These are phyloP conservation scores for Acanthurus tractus DNA, from an alignment of 2,797 vertebrate species.

Conservation along the genomic window DNA sequence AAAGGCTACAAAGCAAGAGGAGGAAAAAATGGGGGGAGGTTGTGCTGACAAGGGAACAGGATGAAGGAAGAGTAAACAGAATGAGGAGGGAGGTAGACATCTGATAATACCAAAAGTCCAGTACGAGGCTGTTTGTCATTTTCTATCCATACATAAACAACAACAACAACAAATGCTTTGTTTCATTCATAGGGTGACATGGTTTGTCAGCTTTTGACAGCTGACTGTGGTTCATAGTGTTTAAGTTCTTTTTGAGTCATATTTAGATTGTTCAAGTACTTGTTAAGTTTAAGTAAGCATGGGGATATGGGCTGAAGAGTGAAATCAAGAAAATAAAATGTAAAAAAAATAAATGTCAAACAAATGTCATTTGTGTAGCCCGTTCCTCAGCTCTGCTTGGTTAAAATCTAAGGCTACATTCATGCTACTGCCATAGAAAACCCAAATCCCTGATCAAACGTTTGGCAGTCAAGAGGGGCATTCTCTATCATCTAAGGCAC, in stretches of 20 bases:
- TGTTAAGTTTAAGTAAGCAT: neutral
- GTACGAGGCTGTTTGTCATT: neutral
- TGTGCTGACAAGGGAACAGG: neutral
- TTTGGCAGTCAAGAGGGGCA: neutral
- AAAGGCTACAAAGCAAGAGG: constrained; percentile 10
- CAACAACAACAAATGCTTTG: neutral
- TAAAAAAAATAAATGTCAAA: too few species aligned
- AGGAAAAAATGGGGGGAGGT: neutral
- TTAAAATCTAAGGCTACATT: too few species aligned
- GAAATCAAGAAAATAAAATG: too few species aligned
- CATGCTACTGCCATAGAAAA: too few species aligned
- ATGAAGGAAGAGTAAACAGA: constrained; percentile 14
- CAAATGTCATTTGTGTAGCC: too few species aligned
- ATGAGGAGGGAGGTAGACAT: neutral
- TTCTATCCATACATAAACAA: neutral
- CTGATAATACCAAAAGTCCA: constrained; percentile 9
- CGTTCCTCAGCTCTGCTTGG: too few species aligned
- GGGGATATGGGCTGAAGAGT: neutral
- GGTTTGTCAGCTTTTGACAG: neutral
- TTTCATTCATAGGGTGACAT: neutral
- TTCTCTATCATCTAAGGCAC: neutral
- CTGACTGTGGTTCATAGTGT: neutral
- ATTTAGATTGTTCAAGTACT: neutral
- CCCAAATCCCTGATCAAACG: too few species aligned
- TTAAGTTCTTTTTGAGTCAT: neutral